Percentiles rank a stretch among this genome's conserved stretches.
These are phyloP conservation scores for Agriopis leucophaearia DNA, from an alignment of 2,888 invertebrate genomes.

Conservation along the genomic window DNA sequence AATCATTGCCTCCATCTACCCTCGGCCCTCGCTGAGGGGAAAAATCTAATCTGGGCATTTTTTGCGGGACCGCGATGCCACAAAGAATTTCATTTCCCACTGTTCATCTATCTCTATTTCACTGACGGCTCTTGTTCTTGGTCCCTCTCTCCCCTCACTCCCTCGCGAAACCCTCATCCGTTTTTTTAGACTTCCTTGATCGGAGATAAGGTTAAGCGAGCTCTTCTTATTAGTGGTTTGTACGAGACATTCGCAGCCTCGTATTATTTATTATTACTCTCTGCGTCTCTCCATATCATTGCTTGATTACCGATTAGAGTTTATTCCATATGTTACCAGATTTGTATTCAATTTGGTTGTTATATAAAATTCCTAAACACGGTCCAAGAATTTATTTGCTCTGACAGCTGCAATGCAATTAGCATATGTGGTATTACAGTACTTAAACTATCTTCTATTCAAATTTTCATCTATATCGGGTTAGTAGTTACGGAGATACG, in stretches of 20 bases:
- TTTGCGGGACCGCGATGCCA: slow-evolving; percentile 87
- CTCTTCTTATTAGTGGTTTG: slow-evolving; percentile 82
- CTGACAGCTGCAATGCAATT: too few species aligned
- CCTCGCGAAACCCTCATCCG: slow-evolving; percentile 68
- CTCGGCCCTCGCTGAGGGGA: slow-evolving; percentile 82
- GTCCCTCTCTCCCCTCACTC: slow-evolving; percentile 61
- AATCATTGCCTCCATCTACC: slow-evolving; percentile 85
- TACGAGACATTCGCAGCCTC: slow-evolving; percentile 72
- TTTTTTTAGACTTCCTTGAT: slow-evolving; percentile 85
- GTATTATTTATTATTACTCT: slow-evolving; percentile 71
- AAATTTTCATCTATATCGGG: too few species aligned
- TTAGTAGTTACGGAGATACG: too few species aligned
- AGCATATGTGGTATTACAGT: too few species aligned
- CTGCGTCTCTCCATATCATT: slow-evolving; percentile 48
- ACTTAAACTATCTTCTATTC: too few species aligned
- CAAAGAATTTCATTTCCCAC: slow-evolving; percentile 88
- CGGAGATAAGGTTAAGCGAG: slow-evolving; percentile 85
- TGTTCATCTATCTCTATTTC: slow-evolving; percentile 87
- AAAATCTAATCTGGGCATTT: slow-evolving; percentile 87
- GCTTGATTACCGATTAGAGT: slow-evolving; percentile 39
- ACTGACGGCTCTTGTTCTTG: slow-evolving; percentile 86
- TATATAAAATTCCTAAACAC: too few species aligned
- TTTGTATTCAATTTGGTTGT: too few species aligned
- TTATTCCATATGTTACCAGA: too few species aligned
- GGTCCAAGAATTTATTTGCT: too few species aligned